phyloP scores from a whole-genome alignment of 2,113 vertebrate species.

The Heloderma charlesbogerti region DNA sequence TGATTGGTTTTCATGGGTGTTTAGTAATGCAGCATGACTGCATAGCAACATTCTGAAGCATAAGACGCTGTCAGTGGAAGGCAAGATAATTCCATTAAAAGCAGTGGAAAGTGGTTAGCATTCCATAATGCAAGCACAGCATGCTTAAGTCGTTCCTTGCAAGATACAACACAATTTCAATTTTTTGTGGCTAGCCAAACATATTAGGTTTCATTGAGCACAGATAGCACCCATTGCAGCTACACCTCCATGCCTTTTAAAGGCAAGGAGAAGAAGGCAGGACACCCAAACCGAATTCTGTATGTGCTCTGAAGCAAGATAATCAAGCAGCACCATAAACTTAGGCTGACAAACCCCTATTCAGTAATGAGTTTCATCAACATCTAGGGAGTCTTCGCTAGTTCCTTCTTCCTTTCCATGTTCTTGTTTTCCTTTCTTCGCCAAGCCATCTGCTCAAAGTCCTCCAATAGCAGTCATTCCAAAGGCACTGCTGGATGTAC shows the following conservation, averaged over 20 bases:
- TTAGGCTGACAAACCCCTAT: constrained; percentile 50
- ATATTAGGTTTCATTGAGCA: constrained; percentile 53
- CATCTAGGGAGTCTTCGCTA: constrained; percentile 38
- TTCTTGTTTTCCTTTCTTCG: constrained; percentile 35
- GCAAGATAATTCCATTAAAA: constrained; percentile 40
- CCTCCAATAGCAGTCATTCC: constrained; percentile 45
- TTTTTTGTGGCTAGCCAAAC: constrained; percentile 46
- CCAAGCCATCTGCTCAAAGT: constrained; percentile 52
- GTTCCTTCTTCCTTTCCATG: constrained; percentile 18
- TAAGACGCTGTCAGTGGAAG: constrained; percentile 26
- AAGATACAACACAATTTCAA: constrained; percentile 62
- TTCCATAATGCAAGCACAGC: constrained; percentile 74
- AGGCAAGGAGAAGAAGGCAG: constrained; percentile 51
- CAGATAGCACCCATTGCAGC: constrained; percentile 20
- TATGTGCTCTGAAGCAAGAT: constrained; percentile 53
- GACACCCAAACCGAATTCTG: constrained; percentile 37
- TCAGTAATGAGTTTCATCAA: constrained; percentile 31
- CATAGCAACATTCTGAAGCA: constrained; percentile 41
- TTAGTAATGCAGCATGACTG: constrained; percentile 54
- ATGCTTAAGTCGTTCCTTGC: constrained; percentile 65
- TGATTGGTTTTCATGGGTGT: constrained; percentile 49
- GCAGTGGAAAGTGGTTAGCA: constrained; percentile 54
- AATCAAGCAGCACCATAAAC: constrained; percentile 66
- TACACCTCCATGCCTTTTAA: constrained; percentile 43
- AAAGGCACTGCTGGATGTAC: constrained; percentile 1